phyloP scores from a whole-genome alignment of 1,140 invertebrate genomes.

The Augochlora pura region DNA sequence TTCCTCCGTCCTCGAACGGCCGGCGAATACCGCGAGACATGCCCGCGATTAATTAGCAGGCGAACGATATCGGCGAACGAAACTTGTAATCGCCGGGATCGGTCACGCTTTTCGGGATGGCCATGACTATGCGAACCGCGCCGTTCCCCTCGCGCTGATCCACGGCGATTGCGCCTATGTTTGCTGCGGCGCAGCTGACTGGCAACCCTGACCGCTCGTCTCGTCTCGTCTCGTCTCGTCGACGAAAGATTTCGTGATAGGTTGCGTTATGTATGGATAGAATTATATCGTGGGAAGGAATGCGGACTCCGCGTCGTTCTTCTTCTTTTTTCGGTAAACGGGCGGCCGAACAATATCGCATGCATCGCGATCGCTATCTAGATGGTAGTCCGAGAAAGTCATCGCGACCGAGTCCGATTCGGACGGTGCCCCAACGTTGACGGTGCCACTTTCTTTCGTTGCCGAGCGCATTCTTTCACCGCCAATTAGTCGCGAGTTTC shows the following conservation, averaged over 20 bases:
- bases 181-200: background rate
- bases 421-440: too few species aligned
- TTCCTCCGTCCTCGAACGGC: constrained; percentile 15
- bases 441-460: too few species aligned
- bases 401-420: too few species aligned
- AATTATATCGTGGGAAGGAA: constrained; percentile 9
- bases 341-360: too few species aligned
- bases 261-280: constrained; percentile 1
- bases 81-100: constrained; percentile 68
- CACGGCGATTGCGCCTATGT: constrained; percentile 7
- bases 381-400: too few species aligned
- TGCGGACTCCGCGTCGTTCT: background rate
- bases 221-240: too few species aligned
- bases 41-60: constrained; percentile 76
- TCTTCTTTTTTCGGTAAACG: background rate
- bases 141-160: background rate
- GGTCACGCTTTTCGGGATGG: constrained; percentile 70
- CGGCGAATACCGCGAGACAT: constrained; percentile 60
- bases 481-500: too few species aligned
- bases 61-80: constrained; percentile 61
- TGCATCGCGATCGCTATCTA: too few species aligned
- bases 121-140: constrained; percentile 38
- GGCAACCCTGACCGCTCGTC: background rate
- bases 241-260: background rate
- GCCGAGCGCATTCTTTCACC: too few species aligned